Base-by-base conservation (phyloP, 1,140 invertebrate species). In the Wiebesia pumilae region DNA sequence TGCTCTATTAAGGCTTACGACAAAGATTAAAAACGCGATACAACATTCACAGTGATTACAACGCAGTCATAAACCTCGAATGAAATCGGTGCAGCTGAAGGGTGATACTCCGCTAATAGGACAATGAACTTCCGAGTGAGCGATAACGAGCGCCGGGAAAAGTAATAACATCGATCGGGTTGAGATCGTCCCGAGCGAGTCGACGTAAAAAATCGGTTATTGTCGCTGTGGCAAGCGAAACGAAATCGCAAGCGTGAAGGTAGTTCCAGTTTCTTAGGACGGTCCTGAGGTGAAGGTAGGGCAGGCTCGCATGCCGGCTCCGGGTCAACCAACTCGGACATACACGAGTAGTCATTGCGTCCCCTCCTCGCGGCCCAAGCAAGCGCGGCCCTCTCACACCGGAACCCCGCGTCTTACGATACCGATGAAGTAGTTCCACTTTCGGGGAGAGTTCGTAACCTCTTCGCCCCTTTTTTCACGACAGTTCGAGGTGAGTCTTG, bases 281-380 rank as follows among this genome's bases (percentile, higher is more conserved):
- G 90, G 90, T 43, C 47, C 7, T 2, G 79, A 90, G 90, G 90
- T 90, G 89, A 91, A 92, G 92, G 90, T 92, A 91, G 89, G 62
- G 67, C 47, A 24, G 27, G 69, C 69, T 30, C 67, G 82, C 4
- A 33, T 33, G 3, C 86, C 88, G 90, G 90, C 90, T 91, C 87
- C 92, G 90, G 92, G 93, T 93, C 93, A 93, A 93, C 92, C 92
- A 93, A 93, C 92, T 93, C 92, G 51, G 10, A 54, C 9, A 2
- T 21, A 3, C 51, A 14, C 51, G 7, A 19, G 54, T 21, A 58
- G 10, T 12, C 54, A 21, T 3, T 58, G 54, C 10, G 54, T 58
- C 12, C 54, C 54, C 12, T 21, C 19, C 3, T 58, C 54, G 3
- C 19, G 12, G 12, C 54, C 19, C 54, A n/a, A n/a, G n/a, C n/a